Conservation (phyloP, 1,140 invertebrate species). For the Meloidogyne floridensis region DNA sequence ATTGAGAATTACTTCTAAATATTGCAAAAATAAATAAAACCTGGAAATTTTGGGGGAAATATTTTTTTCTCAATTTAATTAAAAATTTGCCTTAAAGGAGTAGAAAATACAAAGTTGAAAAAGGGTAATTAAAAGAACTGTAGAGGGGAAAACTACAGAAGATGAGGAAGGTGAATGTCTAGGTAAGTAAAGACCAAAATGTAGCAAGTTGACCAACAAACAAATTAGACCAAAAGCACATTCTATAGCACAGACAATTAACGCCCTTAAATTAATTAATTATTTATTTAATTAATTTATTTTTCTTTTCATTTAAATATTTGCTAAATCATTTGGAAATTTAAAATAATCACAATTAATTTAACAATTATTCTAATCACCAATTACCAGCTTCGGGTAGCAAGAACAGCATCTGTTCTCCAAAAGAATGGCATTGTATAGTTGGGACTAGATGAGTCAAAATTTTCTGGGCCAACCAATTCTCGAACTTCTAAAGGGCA, state of each 20-base stretch:
- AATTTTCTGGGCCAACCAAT: slow-evolving; percentile 57
- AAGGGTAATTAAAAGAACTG: slow-evolving; percentile 53
- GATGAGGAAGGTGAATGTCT: slow-evolving; percentile 4
- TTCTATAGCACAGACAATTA: slow-evolving; percentile 60
- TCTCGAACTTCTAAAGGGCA: slow-evolving; percentile 61
- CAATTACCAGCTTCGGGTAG: slow-evolving; percentile 55
- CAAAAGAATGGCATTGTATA: slow-evolving; percentile 63
- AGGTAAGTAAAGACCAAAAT: slow-evolving; percentile 55
- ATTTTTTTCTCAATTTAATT: background rate
- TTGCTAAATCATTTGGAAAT: no score
- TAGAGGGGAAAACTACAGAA: slow-evolving; percentile 35
- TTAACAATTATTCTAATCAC: background rate
- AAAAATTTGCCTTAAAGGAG: slow-evolving; percentile 51
- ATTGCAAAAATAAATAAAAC: slow-evolving; percentile 58
- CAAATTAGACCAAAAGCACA: slow-evolving; percentile 56
- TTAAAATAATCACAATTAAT: background rate
- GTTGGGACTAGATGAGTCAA: slow-evolving; percentile 54
- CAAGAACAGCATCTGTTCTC: slow-evolving; percentile 51
- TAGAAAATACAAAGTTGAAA: slow-evolving; percentile 55
- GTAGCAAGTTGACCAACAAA: slow-evolving; percentile 57
- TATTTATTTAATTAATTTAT: background rate
- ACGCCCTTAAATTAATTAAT: slow-evolving; percentile 47
- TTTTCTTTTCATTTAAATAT: background rate
- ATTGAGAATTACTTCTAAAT: slow-evolving; percentile 43
- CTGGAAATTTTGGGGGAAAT: slow-evolving; percentile 31